Conservation (phyloP, 1,140 invertebrate genomes). For the Anastrepha obliqua region DNA sequence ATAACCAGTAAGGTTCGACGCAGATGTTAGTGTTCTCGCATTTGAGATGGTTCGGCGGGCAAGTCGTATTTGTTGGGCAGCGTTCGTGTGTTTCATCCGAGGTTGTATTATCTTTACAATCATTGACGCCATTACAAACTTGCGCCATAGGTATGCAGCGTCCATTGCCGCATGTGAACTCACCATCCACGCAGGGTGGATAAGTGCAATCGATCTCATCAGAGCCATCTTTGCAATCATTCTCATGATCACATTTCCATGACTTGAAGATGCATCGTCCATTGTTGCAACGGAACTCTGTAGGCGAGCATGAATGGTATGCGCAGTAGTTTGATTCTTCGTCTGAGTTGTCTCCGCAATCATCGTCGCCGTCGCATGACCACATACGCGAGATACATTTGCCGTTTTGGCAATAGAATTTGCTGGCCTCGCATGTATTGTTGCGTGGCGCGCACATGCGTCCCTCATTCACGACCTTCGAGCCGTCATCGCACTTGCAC, state of each 20-base stretch:
- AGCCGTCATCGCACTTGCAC: conserved; percentile 90
- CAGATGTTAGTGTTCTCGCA: conserved; percentile 96
- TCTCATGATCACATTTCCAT: conserved; percentile 96
- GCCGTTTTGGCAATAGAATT: conserved; percentile 95
- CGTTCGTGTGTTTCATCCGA: conserved; percentile 92
- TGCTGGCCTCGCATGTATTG: conserved; percentile 89
- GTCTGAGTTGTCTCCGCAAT: conserved; percentile 95
- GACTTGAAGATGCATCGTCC: conserved; percentile 95
- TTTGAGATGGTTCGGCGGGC: conserved; percentile 89
- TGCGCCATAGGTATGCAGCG: conserved; percentile 91
- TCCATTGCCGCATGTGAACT: conserved; percentile 94
- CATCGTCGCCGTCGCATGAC: conserved; percentile 95
- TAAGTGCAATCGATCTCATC: conserved; percentile 95
- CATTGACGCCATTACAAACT: conserved; percentile 95
- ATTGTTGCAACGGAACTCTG: conserved; percentile 95
- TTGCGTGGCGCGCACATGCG: conserved; percentile 93
- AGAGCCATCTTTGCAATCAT: conserved; percentile 94
- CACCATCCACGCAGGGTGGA: conserved; percentile 90
- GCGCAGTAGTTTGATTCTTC: conserved; percentile 95
- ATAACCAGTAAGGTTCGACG: conserved; percentile 95
- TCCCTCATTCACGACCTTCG: conserved; percentile 93
- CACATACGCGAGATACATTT: conserved; percentile 96
- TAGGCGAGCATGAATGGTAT: conserved; percentile 92
- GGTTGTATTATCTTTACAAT: conserved; percentile 94
- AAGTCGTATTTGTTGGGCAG: conserved; percentile 90